Conservation (phyloP, 2,888 invertebrate species). For the Phaonia tiefii region DNA sequence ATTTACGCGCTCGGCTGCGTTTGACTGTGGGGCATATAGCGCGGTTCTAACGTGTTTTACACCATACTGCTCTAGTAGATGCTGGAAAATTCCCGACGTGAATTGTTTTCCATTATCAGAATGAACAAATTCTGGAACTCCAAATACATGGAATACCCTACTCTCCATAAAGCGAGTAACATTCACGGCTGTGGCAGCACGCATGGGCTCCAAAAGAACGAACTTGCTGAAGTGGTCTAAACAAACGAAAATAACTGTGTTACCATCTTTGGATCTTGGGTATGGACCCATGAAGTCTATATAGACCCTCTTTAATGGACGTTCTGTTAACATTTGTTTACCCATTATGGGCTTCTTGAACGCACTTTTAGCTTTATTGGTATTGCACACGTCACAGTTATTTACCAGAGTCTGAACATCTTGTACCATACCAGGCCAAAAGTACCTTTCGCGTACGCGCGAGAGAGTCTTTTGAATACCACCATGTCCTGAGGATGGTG, state of each 20-base stretch:
- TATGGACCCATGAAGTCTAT: too few species aligned
- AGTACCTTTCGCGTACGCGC: background rate
- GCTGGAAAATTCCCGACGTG: slow-evolving; percentile 53
- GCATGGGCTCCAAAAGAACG: slow-evolving; percentile 24
- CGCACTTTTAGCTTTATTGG: background rate
- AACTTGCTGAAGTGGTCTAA: background rate
- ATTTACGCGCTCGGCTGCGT: slow-evolving; percentile 3
- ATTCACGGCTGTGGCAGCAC: slow-evolving; percentile 32
- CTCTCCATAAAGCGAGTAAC: slow-evolving; percentile 35
- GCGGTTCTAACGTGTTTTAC: background rate
- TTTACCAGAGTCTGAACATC: slow-evolving; percentile 45
- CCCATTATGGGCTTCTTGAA: slow-evolving; percentile 50
- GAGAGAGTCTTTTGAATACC: slow-evolving; percentile 20
- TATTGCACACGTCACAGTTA: slow-evolving; percentile 52
- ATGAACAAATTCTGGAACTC: slow-evolving; percentile 68
- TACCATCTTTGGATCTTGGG: slow-evolving; percentile 31
- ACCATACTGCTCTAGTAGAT: too few species aligned
- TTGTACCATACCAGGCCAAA: slow-evolving; percentile 55
- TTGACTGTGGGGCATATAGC: background rate
- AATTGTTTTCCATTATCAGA: slow-evolving; percentile 71
- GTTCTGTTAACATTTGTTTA: slow-evolving; percentile 63
- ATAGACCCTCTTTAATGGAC: slow-evolving; percentile 49
- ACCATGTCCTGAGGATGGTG: slow-evolving; percentile 39
- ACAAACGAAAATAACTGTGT: slow-evolving; percentile 19
- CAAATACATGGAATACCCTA: slow-evolving; percentile 69